A percentile compares a stretch with the other conserved stretches of the same genome.
Conservation (phyloP, 2,888 invertebrate species). For the Timema podura region DNA sequence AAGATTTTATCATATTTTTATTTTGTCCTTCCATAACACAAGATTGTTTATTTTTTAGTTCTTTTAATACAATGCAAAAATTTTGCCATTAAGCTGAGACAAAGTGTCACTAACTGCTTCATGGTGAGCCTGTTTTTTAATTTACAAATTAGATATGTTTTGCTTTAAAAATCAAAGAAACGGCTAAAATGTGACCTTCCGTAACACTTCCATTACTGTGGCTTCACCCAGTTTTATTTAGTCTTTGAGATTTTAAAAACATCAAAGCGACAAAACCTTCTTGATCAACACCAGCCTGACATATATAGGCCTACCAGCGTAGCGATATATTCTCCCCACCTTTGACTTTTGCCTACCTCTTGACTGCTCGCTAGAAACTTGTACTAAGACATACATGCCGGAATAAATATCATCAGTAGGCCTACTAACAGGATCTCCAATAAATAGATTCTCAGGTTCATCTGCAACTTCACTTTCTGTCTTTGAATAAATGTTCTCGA, state of each 20-base stretch:
- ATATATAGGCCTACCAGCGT: background rate
- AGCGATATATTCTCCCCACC: background rate
- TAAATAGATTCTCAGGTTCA: background rate
- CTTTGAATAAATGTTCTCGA: background rate
- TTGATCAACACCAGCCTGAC: background rate
- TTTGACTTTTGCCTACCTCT: background rate
- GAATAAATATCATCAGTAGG: background rate
- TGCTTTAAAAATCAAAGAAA: no score
- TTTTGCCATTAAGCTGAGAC: no score
- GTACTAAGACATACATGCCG: background rate
- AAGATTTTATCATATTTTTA: no score
- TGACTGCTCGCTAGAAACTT: background rate
- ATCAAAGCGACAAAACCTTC: background rate
- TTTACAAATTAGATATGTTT: no score
- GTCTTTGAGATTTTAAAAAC: background rate
- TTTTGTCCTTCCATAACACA: no score
- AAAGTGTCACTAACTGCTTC: no score
- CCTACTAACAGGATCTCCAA: background rate
- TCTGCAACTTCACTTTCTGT: background rate
- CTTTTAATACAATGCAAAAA: no score
- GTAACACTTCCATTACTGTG: background rate
- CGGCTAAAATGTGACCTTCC: no score
- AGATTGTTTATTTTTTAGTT: no score
- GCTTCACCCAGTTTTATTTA: background rate
- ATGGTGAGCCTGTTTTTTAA: no score